phyloP scores from a whole-genome alignment of 53 echinoderm and acorn worm species.

The Antedon mediterranea region DNA sequence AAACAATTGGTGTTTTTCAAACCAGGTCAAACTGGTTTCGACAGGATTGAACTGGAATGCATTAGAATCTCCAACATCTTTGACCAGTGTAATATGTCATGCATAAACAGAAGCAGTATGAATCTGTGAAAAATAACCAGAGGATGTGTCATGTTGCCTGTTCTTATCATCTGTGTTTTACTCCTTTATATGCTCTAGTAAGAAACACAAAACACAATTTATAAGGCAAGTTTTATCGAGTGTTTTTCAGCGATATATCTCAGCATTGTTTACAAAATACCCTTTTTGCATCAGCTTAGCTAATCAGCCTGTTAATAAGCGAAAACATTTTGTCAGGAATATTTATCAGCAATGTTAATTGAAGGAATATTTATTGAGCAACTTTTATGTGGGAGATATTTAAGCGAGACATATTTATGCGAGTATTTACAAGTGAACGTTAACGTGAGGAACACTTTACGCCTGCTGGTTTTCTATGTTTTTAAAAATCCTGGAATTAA shows the following conservation, averaged over 20 bases:
- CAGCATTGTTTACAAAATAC: no score
- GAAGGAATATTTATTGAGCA: no score
- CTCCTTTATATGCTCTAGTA: neutral
- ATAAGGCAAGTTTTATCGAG: neutral
- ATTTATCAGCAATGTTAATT: no score
- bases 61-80: neutral
- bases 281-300: neutral
- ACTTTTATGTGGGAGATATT: no score
- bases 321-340: neutral
- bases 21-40: neutral
- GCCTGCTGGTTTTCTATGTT: neutral
- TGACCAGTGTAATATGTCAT: neutral
- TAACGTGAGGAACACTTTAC: no score
- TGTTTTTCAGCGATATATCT: no score
- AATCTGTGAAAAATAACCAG: neutral
- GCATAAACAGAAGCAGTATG: neutral
- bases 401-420: no score
- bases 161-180: neutral
- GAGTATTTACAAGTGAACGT: no score
- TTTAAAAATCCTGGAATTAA: neutral
- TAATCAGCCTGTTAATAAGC: neutral
- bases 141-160: neutral
- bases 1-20: neutral
- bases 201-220: neutral
- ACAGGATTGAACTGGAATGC: neutral